Conservation (phyloP, 1,140 invertebrate species). For the Drosophila athabasca region DNA sequence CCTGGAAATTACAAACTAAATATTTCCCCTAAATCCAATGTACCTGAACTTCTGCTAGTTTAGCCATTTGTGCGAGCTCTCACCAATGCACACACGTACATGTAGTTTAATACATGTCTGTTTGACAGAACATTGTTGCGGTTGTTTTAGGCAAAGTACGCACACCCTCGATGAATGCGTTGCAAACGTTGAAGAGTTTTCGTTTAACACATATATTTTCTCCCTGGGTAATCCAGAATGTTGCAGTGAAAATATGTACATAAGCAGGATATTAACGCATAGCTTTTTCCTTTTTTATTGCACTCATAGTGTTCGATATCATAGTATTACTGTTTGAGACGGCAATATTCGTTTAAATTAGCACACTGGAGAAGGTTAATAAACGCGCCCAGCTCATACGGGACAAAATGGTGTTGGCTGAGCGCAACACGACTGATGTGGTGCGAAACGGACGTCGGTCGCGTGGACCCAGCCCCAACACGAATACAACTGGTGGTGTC, state of each 20-base stretch:
- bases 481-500: conserved; percentile 86
- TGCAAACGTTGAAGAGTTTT: conserved; percentile 57
- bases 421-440: conserved; percentile 91
- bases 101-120: conserved; percentile 20
- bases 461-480: conserved; percentile 94
- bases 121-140: conserved; percentile 59
- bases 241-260: background rate
- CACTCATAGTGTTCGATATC: conserved; percentile 17
- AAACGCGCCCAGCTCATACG: conserved; percentile 80
- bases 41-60: conserved; percentile 64
- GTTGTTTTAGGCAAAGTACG: conserved; percentile 58
- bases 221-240: conserved; percentile 4
- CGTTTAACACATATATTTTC: conserved; percentile 53
- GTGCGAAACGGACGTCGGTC: conserved; percentile 93
- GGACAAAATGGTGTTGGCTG: conserved; percentile 91
- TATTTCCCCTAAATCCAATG: conserved; percentile 42
- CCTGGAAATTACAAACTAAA: conserved; percentile 13
- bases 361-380: conserved; percentile 80
- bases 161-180: conserved; percentile 52
- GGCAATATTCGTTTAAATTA: conserved; percentile 7
- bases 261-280: background rate
- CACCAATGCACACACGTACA: conserved; percentile 23
- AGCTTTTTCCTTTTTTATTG: background rate
- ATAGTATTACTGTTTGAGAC: conserved; percentile 10
- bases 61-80: conserved; percentile 32